Percentiles rank a stretch among this genome's conserved stretches.
Conservation (phyloP, 1,140 invertebrate species). For the Orchesella cincta region DNA sequence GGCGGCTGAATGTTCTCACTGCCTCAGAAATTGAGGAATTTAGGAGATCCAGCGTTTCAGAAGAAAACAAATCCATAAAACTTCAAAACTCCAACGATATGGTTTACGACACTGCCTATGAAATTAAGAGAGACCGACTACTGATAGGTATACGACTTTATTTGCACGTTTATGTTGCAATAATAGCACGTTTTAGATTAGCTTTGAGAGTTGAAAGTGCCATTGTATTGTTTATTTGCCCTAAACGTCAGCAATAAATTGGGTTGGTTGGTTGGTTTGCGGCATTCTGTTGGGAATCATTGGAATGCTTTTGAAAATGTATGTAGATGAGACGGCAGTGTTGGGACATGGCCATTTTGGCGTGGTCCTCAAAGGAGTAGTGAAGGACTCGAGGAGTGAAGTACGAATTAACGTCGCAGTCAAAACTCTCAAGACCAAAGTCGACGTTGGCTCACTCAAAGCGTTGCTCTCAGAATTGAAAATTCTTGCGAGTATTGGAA, state of each 20-base stretch:
- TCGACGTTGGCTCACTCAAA: slow-evolving; percentile 51
- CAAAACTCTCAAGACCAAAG: slow-evolving; percentile 43
- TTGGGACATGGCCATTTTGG: slow-evolving; percentile 39
- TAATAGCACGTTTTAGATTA: too few relatives aligned
- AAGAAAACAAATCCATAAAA: background rate
- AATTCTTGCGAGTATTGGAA: slow-evolving; percentile 61
- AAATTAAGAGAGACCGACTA: slow-evolving; percentile 33
- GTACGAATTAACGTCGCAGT: slow-evolving; percentile 5
- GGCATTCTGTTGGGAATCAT: too few relatives aligned
- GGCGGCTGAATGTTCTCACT: slow-evolving; percentile 13
- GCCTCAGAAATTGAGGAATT: slow-evolving; percentile 32
- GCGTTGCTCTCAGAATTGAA: slow-evolving; percentile 61
- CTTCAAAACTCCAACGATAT: background rate
- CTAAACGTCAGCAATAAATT: too few relatives aligned
- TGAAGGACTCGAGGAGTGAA: slow-evolving; percentile 25
- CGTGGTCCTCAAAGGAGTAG: slow-evolving; percentile 32
- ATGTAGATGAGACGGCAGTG: slow-evolving; percentile 37
- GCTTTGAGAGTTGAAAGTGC: too few relatives aligned
- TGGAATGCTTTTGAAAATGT: too few relatives aligned
- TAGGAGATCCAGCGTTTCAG: slow-evolving; percentile 4
- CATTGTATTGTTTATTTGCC: too few relatives aligned
- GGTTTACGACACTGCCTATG: background rate
- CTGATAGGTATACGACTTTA: slow-evolving; percentile 26
- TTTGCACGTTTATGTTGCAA: slow-evolving; percentile 17
- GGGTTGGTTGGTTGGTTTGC: too few relatives aligned